Conservation (phyloP, 1,140 invertebrate genomes). For the Drosophila tropicalis region DNA sequence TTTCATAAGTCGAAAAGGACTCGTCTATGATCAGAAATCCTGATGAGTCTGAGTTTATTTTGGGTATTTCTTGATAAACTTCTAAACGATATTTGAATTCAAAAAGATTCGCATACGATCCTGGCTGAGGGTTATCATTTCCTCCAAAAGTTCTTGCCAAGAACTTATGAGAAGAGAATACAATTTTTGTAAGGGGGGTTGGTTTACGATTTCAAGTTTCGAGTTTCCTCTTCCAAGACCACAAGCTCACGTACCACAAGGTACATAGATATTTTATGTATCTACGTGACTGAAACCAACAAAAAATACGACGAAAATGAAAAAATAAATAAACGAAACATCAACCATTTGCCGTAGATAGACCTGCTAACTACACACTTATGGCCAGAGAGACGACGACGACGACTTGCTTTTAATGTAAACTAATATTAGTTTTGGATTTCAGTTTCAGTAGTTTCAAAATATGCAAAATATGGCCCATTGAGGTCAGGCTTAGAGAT, state of each 20-base stretch:
- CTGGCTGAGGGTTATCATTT: too few relatives aligned
- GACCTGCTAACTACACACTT: background rate
- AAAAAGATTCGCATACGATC: too few relatives aligned
- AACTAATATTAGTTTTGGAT: constrained; percentile 44
- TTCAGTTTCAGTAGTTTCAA: constrained; percentile 28
- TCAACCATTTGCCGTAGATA: background rate
- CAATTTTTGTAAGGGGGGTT: too few relatives aligned
- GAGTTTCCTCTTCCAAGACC: background rate
- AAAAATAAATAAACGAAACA: too few relatives aligned
- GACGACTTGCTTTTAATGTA: constrained; percentile 40
- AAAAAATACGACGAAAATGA: too few relatives aligned
- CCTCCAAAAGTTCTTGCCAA: too few relatives aligned
- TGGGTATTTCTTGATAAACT: too few relatives aligned
- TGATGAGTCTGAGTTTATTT: too few relatives aligned
- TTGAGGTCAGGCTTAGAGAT: constrained; percentile 13
- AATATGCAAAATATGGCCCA: constrained; percentile 34
- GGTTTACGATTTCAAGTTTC: background rate
- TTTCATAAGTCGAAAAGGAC: too few relatives aligned
- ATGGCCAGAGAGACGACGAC: constrained; percentile 15
- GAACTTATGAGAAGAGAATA: background rate
- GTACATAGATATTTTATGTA: constrained; percentile 3
- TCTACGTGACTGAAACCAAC: constrained; percentile 3
- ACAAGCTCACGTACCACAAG: background rate
- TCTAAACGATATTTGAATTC: too few relatives aligned
- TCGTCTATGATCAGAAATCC: too few relatives aligned